Base-by-base conservation (phyloP, 2,888 invertebrate genomes). In the Drosophila differens region DNA sequence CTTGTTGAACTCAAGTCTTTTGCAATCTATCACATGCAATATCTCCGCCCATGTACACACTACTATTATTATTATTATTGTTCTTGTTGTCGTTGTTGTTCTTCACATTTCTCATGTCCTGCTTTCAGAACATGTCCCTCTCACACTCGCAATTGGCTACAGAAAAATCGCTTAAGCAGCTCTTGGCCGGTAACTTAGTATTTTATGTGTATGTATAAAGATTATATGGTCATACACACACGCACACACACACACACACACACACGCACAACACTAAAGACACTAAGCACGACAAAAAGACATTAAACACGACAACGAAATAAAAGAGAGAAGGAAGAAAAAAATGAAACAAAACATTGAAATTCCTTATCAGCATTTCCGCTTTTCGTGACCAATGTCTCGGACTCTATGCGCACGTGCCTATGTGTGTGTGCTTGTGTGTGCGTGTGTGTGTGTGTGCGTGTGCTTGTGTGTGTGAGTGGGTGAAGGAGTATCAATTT, bases 361-460 rank as follows among this genome's bases (percentile, higher is more conserved):
- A 91, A 90, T 91, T 89, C 85, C 92, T 93, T 93, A 93, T 93
- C 93, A 93, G 93, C 87, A 93, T 91, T 93, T 93, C 93, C 93
- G 93, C 86, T 85, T 93, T 93, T 89, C 93, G 93, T 93, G 93
- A 93, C 93, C 93, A 93, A 93, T 93, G 93, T 92, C 91, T 92
- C 52, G 70, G 65, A 16, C 30, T 41, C 58, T 33, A 49, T 70
- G 78, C 61, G 81, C 69, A 72, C 76, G 71, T 77, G 74, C 69
- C 78, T 32, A n/a, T 35, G 22, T 63, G 19, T 63, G 35, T 41
- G 59, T 35, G 52, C 0, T 0, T 28, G 28, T 28, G 69, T 62
- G 53, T 74, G 55, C 52, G 9, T 25, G 49, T 37, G 41, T 39
- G 51, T 22, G 69, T 62, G 53, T 74, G 55, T 66, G 54, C 16